These are phyloP conservation scores for Darevskia nairensis DNA, from an alignment of 2,797 vertebrate genomes.

Conservation along the genomic window DNA sequence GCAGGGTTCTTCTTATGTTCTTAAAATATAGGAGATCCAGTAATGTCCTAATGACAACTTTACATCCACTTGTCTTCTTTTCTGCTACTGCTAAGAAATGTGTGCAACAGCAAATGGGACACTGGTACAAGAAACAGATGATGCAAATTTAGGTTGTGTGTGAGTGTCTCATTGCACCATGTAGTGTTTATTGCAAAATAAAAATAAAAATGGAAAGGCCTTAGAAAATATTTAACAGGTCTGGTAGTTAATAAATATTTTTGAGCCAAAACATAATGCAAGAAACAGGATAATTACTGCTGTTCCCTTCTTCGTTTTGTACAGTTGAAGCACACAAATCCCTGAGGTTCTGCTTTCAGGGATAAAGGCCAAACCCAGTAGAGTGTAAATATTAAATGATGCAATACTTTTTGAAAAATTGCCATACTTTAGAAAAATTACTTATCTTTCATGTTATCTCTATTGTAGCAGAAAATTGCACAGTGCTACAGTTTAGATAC, in stretches of 20 bases:
- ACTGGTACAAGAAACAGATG: rapidly evolving
- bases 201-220: not conserved
- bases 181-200: rapidly evolving
- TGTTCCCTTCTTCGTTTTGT: not conserved
- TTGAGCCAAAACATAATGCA: not conserved
- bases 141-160: rapidly evolving
- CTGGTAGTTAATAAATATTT: not conserved
- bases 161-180: rapidly evolving
- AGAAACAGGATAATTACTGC: not conserved
- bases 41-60: not conserved
- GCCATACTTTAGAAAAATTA: not conserved
- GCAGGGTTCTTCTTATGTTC: too few species aligned
- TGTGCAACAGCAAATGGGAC: not conserved
- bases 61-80: not conserved
- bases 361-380: not conserved
- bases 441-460: not conserved
- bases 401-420: not conserved
- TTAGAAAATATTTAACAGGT: not conserved
- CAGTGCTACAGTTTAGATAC: not conserved
- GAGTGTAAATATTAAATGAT: not conserved
- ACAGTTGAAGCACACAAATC: not conserved
- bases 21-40: not conserved
- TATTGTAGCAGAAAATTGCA: not conserved
- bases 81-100: not conserved
- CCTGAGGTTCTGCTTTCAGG: not conserved